Conservation (phyloP, 1,140 invertebrate species). For the Zaprionus taronus region DNA sequence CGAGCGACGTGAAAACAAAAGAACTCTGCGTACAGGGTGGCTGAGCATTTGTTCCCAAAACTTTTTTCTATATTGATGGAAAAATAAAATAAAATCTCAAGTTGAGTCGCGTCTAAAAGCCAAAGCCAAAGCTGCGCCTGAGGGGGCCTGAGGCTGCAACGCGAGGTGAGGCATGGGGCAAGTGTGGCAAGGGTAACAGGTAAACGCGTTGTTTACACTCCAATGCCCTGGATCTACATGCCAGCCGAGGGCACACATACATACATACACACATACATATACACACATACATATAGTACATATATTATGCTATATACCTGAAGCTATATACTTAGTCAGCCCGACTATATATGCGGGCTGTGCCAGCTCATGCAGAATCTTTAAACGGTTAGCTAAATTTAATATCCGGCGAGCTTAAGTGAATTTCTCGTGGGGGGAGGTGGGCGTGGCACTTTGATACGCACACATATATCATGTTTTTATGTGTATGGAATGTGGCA, state of each 20-base stretch:
- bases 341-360: slow-evolving; percentile 2
- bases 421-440: slow-evolving; percentile 3
- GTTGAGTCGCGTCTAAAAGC: slow-evolving; percentile 1
- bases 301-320: slow-evolving; percentile 2
- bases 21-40: slow-evolving; percentile 5
- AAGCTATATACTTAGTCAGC: neutral
- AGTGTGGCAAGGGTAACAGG: slow-evolving; percentile 13
- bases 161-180: neutral
- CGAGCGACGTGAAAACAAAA: slow-evolving; percentile 20
- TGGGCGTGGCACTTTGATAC: neutral
- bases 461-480: slow-evolving; percentile 40
- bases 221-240: slow-evolving; percentile 33
- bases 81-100: slow-evolving; percentile 2
- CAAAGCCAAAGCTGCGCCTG: neutral
- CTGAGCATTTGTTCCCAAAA: neutral
- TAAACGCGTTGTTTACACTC: slow-evolving; percentile 39
- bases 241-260: neutral
- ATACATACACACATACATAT: neutral
- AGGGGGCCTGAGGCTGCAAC: neutral
- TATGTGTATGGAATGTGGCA: slow-evolving; percentile 21
- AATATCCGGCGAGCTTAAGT: slow-evolving; percentile 33
- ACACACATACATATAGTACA: neutral
- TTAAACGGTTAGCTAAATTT: slow-evolving; percentile 41
- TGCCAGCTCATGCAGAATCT: slow-evolving; percentile 31
- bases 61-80: slow-evolving; percentile 2